phyloP scores from a whole-genome alignment of 2,888 invertebrate genomes.

The Sinopyrophorus schimmeli region DNA sequence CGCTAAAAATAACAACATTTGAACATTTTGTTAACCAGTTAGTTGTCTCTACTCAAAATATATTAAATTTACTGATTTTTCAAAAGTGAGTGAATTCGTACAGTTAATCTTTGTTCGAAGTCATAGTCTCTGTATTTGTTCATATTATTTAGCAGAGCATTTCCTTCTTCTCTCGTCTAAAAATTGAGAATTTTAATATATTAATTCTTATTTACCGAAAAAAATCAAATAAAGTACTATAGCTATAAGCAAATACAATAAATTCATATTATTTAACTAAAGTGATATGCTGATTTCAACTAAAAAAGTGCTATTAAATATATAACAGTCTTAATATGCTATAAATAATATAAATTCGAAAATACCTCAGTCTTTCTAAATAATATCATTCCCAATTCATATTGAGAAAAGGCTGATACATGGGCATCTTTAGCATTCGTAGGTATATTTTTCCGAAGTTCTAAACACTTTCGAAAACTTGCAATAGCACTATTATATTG shows the following conservation, averaged over 20 bases:
- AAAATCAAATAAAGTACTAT: too few species aligned
- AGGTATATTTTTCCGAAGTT: constrained; percentile 41
- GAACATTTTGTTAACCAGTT: too few species aligned
- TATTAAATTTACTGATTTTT: constrained; percentile 18
- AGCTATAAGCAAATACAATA: too few species aligned
- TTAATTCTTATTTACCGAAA: too few species aligned
- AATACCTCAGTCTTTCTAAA: constrained; percentile 54
- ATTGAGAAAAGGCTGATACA: constrained; percentile 66
- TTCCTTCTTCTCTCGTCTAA: constrained; percentile 61
- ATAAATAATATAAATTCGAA: too few species aligned
- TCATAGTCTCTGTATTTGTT: constrained; percentile 66
- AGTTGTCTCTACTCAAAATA: too few species aligned
- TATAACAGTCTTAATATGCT: background rate
- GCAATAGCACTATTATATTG: constrained; percentile 50
- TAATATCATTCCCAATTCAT: constrained; percentile 63
- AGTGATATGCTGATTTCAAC: too few species aligned
- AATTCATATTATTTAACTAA: too few species aligned
- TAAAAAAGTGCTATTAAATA: background rate
- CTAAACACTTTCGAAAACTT: constrained; percentile 52
- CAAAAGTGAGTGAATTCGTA: constrained; percentile 63
- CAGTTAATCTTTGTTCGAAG: constrained; percentile 67
- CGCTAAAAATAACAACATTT: too few species aligned
- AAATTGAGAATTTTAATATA: constrained; percentile 37
- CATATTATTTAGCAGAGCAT: constrained; percentile 56
- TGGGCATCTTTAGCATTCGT: constrained; percentile 56